These are phyloP conservation scores for Ruditapes philippinarum DNA, from an alignment of 1,140 invertebrate species.

Conservation along the genomic window DNA sequence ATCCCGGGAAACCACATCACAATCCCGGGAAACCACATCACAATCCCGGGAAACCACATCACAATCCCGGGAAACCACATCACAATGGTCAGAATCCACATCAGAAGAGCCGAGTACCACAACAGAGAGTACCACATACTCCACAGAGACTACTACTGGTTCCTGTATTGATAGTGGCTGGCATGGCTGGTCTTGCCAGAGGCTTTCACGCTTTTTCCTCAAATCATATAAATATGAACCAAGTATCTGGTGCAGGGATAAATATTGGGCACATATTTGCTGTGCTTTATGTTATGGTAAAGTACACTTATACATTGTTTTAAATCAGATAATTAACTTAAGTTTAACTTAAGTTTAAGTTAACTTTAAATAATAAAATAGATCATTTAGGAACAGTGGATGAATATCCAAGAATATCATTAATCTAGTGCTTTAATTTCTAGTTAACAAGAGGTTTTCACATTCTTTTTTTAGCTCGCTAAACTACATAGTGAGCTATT, in stretches of 20 bases:
- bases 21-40: neutral
- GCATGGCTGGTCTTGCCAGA: neutral
- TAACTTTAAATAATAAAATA: no score
- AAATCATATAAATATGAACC: neutral
- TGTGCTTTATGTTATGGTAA: slow-evolving; percentile 25
- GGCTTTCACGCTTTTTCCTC: neutral
- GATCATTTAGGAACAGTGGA: no score
- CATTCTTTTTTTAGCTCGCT: no score
- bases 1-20: neutral
- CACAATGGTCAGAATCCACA: neutral
- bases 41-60: neutral
- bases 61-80: neutral
- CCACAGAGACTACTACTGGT: neutral
- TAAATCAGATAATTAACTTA: no score
- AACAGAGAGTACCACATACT: neutral
- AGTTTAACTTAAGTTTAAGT: no score
- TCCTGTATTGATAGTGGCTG: slow-evolving; percentile 3
- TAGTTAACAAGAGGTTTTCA: no score
- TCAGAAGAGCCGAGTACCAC: neutral
- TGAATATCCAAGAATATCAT: no score
- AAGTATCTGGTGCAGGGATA: neutral
- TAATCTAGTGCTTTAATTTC: no score
- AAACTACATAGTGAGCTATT: no score
- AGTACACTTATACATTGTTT: neutral
- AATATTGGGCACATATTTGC: neutral